A percentile compares a stretch with the other conserved stretches of the same genome.
Conservation (phyloP, 2,113 vertebrate species). For the Macquaria ambigua region DNA sequence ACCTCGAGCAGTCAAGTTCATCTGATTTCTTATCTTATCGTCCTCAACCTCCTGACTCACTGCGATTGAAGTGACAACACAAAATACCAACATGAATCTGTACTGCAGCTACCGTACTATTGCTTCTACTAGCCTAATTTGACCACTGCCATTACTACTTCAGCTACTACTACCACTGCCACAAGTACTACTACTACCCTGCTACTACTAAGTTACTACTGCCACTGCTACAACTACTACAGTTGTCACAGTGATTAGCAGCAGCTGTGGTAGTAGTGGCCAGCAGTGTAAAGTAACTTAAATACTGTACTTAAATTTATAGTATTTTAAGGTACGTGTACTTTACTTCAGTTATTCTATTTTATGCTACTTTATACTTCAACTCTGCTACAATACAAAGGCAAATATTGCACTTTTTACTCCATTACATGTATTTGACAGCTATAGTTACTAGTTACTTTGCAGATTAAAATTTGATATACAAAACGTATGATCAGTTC, state of each 20-base stretch:
- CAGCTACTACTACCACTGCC: no score
- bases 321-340: background rate
- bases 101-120: background rate
- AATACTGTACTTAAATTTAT: background rate
- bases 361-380: background rate
- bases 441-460: background rate
- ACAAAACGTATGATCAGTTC: background rate
- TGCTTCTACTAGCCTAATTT: background rate
- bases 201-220: no score
- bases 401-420: background rate
- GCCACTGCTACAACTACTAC: background rate
- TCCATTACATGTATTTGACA: background rate
- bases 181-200: background rate
- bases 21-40: conserved; percentile 26
- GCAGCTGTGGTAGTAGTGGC: background rate
- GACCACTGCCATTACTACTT: background rate
- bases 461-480: background rate
- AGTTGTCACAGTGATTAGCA: background rate
- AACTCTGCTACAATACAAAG: background rate
- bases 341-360: background rate
- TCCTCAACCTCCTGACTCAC: conserved; percentile 9
- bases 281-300: background rate
- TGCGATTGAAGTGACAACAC: background rate
- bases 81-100: background rate
- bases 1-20: background rate